These are phyloP conservation scores for Imbricaverruca yamaguchii DNA, from an alignment of 2,888 invertebrate species.

Conservation along the genomic window DNA sequence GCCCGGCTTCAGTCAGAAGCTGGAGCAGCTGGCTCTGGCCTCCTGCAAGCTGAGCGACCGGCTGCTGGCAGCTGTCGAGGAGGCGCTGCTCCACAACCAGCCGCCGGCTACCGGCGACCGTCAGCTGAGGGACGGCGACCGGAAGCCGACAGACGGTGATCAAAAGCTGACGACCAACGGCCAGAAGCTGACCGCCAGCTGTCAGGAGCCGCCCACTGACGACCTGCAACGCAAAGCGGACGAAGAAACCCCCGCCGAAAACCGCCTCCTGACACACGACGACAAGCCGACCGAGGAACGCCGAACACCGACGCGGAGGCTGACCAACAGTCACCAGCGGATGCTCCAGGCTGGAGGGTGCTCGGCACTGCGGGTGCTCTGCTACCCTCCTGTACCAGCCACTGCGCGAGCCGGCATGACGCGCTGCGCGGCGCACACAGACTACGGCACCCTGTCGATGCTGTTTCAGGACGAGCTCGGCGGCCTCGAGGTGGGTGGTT, in stretches of 20 bases:
- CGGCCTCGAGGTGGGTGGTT: slow-evolving; percentile 54
- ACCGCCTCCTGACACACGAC: too few species aligned
- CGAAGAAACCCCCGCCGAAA: too few species aligned
- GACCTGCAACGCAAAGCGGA: background rate
- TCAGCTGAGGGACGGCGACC: background rate
- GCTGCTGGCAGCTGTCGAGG: slow-evolving; percentile 23
- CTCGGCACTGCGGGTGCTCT: slow-evolving; percentile 53
- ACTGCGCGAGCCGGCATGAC: slow-evolving; percentile 47
- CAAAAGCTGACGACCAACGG: background rate
- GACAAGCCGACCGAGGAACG: too few species aligned
- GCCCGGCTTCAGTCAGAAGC: slow-evolving; percentile 15
- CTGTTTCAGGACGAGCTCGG: slow-evolving; percentile 64
- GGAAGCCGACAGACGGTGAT: background rate
- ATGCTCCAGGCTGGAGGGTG: slow-evolving; percentile 23
- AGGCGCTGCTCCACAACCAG: background rate
- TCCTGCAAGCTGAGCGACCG: slow-evolving; percentile 1
- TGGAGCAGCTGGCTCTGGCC: background rate
- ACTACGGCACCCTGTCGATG: slow-evolving; percentile 58
- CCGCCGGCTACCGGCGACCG: background rate
- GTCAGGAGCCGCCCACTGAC: background rate
- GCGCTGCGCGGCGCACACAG: slow-evolving; percentile 63
- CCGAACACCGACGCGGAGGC: slow-evolving; percentile 6
- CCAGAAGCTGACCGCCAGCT: background rate
- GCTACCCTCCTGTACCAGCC: slow-evolving; percentile 55
- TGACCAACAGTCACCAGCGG: background rate